Evolutionary conservation across 2,888 invertebrate species (phyloP).

Genomic region (Lysandra bellargus): DNA sequence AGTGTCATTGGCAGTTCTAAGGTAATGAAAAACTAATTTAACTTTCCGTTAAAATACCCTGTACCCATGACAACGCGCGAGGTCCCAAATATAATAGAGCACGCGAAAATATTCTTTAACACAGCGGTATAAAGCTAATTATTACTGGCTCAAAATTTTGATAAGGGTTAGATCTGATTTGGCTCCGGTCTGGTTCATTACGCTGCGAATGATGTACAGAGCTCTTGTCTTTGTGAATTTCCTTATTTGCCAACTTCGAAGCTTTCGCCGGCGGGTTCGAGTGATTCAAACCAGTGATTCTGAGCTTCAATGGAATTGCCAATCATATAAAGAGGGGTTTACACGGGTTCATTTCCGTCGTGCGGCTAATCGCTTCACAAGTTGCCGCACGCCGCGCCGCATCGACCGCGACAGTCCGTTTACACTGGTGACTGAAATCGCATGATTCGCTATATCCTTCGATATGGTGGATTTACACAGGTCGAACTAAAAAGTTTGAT

Average conservation of each 20-base stretch:
- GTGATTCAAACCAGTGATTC: conserved; percentile 40
- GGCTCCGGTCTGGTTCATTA: conserved; percentile 46
- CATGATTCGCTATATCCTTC: no score
- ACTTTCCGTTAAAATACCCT: conserved; percentile 51
- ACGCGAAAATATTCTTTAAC: conserved; percentile 23
- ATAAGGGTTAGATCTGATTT: not conserved
- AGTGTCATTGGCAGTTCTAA: conserved; percentile 50
- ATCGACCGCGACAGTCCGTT: no score
- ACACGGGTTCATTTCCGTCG: conserved; percentile 50
- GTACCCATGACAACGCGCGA: conserved; percentile 34
- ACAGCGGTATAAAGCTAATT: not conserved
- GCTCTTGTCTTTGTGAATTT: conserved; percentile 48
- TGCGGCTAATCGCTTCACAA: conserved; percentile 40
- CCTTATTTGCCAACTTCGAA: conserved; percentile 49
- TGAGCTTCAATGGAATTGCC: not conserved
- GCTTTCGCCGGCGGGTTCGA: conserved; percentile 42
- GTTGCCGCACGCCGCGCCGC: not conserved
- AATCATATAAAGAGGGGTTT: conserved; percentile 34
- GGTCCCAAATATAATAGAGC: not conserved
- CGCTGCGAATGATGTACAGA: conserved; percentile 48
- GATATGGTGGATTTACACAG: no score
- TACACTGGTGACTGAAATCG: no score
- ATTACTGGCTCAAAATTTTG: not conserved
- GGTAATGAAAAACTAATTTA: conserved; percentile 65
- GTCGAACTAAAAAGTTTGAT: no score